phyloP scores from a whole-genome alignment of 2,888 invertebrate species.

The Timandra comae region DNA sequence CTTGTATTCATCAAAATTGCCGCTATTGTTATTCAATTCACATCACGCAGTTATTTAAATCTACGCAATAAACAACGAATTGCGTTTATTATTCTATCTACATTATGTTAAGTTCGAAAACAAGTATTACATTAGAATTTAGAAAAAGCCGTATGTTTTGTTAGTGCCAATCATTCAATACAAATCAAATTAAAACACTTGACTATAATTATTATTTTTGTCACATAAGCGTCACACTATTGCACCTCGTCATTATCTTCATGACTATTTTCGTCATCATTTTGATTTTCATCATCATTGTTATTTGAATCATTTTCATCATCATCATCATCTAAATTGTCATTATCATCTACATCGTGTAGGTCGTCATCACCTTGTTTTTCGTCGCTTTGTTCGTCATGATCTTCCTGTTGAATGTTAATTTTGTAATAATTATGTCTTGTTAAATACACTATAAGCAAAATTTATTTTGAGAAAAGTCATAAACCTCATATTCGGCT shows the following conservation, averaged over 20 bases:
- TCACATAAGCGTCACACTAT: conserved; percentile 31
- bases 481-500: conserved; percentile 33
- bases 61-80: neutral
- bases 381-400: conserved; percentile 25
- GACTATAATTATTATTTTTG: conserved; percentile 20
- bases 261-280: conserved; percentile 10
- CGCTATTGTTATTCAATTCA: conserved; percentile 14
- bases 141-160: conserved; percentile 32
- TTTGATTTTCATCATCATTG: conserved; percentile 34
- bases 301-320: conserved; percentile 27
- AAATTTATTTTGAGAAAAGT: conserved; percentile 9
- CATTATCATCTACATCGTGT: conserved; percentile 31
- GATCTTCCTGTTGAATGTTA: conserved; percentile 26
- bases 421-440: too few species aligned
- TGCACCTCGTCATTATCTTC: conserved; percentile 39
- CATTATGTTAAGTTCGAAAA: too few species aligned
- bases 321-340: conserved; percentile 33
- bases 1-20: too few species aligned
- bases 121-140: too few species aligned
- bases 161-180: conserved; percentile 55
- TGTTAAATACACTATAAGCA: conserved; percentile 2
- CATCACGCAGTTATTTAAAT: neutral
- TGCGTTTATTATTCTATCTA: too few species aligned
- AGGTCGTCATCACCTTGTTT: conserved; percentile 27
- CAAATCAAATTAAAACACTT: too few species aligned